Conservation (phyloP, 2,113 vertebrate species). For the Murina feae region DNA sequence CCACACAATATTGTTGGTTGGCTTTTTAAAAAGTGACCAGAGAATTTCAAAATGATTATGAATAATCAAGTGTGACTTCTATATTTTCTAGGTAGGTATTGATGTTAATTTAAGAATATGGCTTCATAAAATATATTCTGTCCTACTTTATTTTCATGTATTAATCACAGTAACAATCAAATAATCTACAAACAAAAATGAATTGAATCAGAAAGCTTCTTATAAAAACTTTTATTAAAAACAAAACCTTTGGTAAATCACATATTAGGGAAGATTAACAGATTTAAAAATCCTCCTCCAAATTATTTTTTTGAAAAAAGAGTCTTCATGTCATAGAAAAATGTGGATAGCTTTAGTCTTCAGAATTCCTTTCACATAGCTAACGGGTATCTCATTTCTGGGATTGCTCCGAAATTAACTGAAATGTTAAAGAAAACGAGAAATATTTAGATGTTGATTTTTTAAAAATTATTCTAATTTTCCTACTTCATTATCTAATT, state of each 20-base stretch:
- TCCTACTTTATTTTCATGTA: slow-evolving; percentile 31
- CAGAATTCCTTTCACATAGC: neutral
- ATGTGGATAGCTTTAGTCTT: neutral
- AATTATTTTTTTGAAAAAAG: slow-evolving; percentile 11
- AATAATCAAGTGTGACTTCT: slow-evolving; percentile 46
- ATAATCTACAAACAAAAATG: slow-evolving; percentile 48
- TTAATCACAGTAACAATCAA: slow-evolving; percentile 50
- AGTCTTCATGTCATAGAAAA: slow-evolving; percentile 43
- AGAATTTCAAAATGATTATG: slow-evolving; percentile 57
- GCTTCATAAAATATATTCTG: slow-evolving; percentile 61
- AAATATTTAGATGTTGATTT: slow-evolving; percentile 16
- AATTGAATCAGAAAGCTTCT: slow-evolving; percentile 40
- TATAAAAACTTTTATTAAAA: slow-evolving; percentile 8
- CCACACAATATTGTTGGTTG: slow-evolving; percentile 17
- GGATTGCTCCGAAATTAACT: slow-evolving; percentile 26
- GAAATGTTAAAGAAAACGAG: slow-evolving; percentile 23
- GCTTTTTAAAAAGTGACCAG: neutral
- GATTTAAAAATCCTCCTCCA: slow-evolving; percentile 7
- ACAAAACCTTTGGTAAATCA: slow-evolving; percentile 32
- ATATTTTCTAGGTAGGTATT: slow-evolving; percentile 32
- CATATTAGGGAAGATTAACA: neutral
- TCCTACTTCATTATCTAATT: slow-evolving; percentile 11
- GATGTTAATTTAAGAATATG: slow-evolving; percentile 42
- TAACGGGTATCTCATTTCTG: slow-evolving; percentile 22
- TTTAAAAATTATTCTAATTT: slow-evolving; percentile 8